Conservation (phyloP, 2,888 invertebrate genomes). For the Odontothrips loti region DNA sequence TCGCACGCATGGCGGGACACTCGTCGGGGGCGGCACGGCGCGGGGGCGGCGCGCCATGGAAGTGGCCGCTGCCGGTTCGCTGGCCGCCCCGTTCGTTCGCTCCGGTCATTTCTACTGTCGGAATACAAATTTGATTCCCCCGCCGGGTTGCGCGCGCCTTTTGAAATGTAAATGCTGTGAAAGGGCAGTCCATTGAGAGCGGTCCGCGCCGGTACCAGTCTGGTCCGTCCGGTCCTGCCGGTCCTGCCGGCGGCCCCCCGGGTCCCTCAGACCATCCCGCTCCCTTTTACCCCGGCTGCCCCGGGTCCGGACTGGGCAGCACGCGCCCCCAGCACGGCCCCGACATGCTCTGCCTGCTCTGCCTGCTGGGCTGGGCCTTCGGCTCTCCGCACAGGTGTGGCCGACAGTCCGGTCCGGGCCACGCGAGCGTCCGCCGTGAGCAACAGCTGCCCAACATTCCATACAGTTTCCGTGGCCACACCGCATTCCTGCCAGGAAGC, state of each 20-base stretch:
- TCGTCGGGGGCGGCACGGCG: background rate
- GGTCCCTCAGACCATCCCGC: background rate
- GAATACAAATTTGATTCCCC: slow-evolving; percentile 23
- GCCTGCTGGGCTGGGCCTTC: background rate
- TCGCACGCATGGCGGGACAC: too few relatives aligned
- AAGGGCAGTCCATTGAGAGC: slow-evolving; percentile 18
- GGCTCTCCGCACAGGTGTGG: background rate
- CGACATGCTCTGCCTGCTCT: background rate
- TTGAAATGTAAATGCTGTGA: slow-evolving; percentile 24
- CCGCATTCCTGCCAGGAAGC: background rate
- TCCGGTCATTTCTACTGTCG: background rate
- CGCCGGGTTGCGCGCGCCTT: slow-evolving; percentile 14
- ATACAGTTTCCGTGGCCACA: background rate
- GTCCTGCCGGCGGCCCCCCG: too few relatives aligned
- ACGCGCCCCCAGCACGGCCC: too few relatives aligned
- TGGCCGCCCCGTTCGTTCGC: background rate
- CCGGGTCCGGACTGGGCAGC: background rate
- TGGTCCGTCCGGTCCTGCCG: too few relatives aligned
- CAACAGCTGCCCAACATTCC: background rate
- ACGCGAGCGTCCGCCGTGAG: too few relatives aligned
- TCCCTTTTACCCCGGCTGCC: background rate
- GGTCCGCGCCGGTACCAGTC: background rate
- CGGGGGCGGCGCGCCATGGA: background rate
- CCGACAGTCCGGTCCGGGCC: too few relatives aligned
- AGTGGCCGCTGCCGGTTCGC: background rate